Conservation (phyloP, 2,113 vertebrate genomes). For the Chinchilla lanigera region DNA sequence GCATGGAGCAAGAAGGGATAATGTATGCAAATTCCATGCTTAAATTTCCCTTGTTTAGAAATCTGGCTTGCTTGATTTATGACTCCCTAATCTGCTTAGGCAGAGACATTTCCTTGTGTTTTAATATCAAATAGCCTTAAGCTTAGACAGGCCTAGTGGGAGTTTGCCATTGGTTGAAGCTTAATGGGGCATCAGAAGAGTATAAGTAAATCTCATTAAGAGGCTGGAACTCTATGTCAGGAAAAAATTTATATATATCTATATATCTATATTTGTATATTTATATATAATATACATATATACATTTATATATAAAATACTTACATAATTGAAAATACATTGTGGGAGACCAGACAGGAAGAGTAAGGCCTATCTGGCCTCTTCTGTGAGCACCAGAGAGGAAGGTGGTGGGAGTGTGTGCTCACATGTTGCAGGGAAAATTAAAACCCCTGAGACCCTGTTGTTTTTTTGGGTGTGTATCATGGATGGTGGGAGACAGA, state of each 20-base stretch:
- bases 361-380: background rate
- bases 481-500: background rate
- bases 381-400: background rate
- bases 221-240: constrained; percentile 51
- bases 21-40: constrained; percentile 67
- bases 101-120: constrained; percentile 73
- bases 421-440: background rate
- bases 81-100: constrained; percentile 74
- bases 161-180: constrained; percentile 50
- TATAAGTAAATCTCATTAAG: constrained; percentile 76
- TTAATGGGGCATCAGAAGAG: constrained; percentile 67
- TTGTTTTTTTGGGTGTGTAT: background rate
- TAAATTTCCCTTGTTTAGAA: constrained; percentile 65
- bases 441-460: background rate
- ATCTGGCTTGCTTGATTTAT: constrained; percentile 65
- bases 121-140: constrained; percentile 76
- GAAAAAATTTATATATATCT: background rate
- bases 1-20: constrained; percentile 53
- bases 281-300: background rate
- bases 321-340: background rate
- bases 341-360: background rate
- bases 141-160: constrained; percentile 51
- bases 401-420: background rate
- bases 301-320: background rate
- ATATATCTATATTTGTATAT: background rate